A percentile compares a stretch with the other conserved stretches of the same genome.
Conservation (phyloP, 1,140 invertebrate species). For the Carcinoscorpius rotundicauda region DNA sequence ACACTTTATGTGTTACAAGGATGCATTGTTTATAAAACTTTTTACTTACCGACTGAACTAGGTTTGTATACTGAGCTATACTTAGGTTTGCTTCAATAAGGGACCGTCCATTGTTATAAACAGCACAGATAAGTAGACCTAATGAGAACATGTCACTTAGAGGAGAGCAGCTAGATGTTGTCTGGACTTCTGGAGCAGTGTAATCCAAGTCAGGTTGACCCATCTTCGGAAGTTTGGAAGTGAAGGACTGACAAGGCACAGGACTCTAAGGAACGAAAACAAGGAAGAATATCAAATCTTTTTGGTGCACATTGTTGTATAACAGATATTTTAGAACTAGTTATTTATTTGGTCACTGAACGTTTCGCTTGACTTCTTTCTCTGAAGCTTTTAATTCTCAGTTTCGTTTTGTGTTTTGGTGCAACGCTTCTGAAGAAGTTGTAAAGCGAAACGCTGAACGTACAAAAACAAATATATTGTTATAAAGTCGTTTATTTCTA, state of each 20-base stretch:
- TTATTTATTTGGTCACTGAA: no score
- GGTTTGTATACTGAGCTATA: slow-evolving; percentile 1
- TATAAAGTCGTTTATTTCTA: no score
- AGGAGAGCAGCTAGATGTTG: slow-evolving; percentile 62
- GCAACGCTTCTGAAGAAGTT: no score
- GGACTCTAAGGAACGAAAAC: slow-evolving; percentile 14
- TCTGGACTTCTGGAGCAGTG: slow-evolving; percentile 79
- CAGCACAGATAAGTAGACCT: slow-evolving; percentile 77
- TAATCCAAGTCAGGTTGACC: slow-evolving; percentile 86
- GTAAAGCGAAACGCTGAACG: no score
- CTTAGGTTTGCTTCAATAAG: slow-evolving; percentile 33
- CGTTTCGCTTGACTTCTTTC: no score
- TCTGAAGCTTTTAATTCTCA: no score
- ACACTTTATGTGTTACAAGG: no score
- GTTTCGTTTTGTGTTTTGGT: no score
- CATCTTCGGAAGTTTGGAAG: slow-evolving; percentile 39
- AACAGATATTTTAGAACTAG: no score
- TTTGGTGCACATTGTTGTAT: not conserved
- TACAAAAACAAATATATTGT: no score
- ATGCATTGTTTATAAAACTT: no score
- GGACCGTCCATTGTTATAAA: slow-evolving; percentile 76
- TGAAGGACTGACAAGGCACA: slow-evolving; percentile 22
- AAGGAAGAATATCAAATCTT: not conserved
- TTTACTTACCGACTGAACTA: no score
- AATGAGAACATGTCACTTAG: slow-evolving; percentile 90